Percentiles rank a stretch among this genome's conserved stretches.
Evolutionary conservation across 53 echinoderm and acorn worm genomes (phyloP).

Genomic region (Echinometra lucunter): DNA sequence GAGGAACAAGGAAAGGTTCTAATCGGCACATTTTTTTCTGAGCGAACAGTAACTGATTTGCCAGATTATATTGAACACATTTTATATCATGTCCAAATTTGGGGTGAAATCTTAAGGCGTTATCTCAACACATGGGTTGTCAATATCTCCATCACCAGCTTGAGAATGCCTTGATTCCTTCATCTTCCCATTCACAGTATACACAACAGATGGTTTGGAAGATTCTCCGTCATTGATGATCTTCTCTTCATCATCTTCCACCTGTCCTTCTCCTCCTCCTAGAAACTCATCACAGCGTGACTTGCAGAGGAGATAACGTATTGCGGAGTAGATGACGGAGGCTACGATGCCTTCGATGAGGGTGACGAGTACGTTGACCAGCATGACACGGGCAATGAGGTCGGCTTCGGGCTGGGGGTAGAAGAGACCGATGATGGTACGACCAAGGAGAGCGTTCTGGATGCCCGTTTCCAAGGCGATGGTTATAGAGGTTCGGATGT

Average conservation of each 20-base stretch:
- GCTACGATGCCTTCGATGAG: slow-evolving; percentile 80
- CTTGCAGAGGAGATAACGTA: slow-evolving; percentile 14
- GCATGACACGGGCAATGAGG: slow-evolving; percentile 86
- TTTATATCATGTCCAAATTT: background rate
- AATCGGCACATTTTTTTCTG: too few species aligned
- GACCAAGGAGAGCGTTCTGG: slow-evolving; percentile 93
- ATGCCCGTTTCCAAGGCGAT: slow-evolving; percentile 94
- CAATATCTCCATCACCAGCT: background rate
- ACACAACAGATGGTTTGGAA: background rate
- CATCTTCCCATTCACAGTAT: slow-evolving; percentile 14
- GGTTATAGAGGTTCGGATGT: slow-evolving; percentile 78
- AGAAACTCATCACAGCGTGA: slow-evolving; percentile 9
- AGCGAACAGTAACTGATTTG: background rate
- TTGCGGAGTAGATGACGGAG: slow-evolving; percentile 56
- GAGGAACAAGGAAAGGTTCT: too few species aligned
- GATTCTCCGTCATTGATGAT: background rate
- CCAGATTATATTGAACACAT: background rate
- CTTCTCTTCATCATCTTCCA: slow-evolving; percentile 19
- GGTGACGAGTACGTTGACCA: slow-evolving; percentile 82
- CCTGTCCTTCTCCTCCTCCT: background rate
- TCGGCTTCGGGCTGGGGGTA: slow-evolving; percentile 94
- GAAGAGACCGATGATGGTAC: slow-evolving; percentile 82
- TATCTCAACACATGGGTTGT: slow-evolving; percentile 25
- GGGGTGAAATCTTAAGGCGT: background rate
- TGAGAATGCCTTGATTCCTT: background rate